These are phyloP conservation scores for Drosophila yakuba DNA, from an alignment of 1,140 invertebrate species.

Conservation along the genomic window DNA sequence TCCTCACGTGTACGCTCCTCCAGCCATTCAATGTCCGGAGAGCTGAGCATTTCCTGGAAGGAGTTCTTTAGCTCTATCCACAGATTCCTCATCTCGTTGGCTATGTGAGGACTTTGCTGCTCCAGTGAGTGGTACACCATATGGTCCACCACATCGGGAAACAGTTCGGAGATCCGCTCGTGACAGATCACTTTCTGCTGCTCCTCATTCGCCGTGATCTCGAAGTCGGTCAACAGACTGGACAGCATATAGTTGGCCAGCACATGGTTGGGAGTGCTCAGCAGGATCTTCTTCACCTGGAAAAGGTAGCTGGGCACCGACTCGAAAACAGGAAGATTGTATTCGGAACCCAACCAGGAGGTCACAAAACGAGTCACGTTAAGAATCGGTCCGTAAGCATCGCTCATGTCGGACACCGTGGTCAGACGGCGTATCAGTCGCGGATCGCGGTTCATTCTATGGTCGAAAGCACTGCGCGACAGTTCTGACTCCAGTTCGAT, in stretches of 20 bases:
- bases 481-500: constrained; percentile 42
- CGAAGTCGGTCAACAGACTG: constrained; percentile 85
- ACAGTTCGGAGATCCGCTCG: constrained; percentile 41
- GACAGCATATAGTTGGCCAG: constrained; percentile 90
- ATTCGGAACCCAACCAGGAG: constrained; percentile 65
- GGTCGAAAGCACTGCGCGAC: constrained; percentile 29
- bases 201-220: constrained; percentile 55
- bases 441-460: constrained; percentile 33
- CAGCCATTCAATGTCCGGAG: constrained; percentile 46
- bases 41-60: constrained; percentile 50
- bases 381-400: constrained; percentile 71
- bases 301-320: constrained; percentile 79
- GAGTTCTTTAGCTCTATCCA: constrained; percentile 64
- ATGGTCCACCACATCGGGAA: constrained; percentile 66
- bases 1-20: constrained; percentile 38
- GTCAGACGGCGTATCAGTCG: constrained; percentile 53
- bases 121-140: constrained; percentile 53
- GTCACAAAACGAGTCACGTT: constrained; percentile 70
- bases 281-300: constrained; percentile 84
- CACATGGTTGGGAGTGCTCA: constrained; percentile 84
- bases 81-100: constrained; percentile 44
- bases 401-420: constrained; percentile 55
- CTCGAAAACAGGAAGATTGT: constrained; percentile 66
- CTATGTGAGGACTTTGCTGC: constrained; percentile 55
- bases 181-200: constrained; percentile 43